Evolutionary conservation across 2,797 vertebrate genomes (phyloP).

Genomic region (Adelosebastes latens): DNA sequence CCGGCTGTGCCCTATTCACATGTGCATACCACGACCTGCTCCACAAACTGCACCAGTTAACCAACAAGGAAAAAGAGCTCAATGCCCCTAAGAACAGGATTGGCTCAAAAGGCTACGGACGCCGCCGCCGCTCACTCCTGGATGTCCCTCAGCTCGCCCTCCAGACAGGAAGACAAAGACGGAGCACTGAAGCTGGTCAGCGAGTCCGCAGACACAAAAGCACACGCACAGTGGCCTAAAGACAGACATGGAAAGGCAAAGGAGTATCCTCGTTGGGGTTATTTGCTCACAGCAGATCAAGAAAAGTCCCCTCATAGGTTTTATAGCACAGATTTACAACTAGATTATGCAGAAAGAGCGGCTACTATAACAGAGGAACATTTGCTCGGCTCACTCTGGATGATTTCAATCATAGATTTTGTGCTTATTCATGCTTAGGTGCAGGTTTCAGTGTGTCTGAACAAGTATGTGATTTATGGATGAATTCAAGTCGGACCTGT

Average conservation of each 20-base stretch:
- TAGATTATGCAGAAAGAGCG: not conserved
- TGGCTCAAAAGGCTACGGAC: constrained; percentile 85
- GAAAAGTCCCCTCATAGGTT: constrained; percentile 42
- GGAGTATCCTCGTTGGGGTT: constrained; percentile 8
- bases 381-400: constrained; percentile 23
- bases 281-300: constrained; percentile 36
- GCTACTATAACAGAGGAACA: constrained; percentile 27
- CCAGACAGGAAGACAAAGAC: constrained; percentile 23
- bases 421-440: constrained; percentile 12
- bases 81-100: constrained; percentile 83
- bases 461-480: constrained; percentile 36
- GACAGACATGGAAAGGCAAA: constrained; percentile 1
- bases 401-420: constrained; percentile 19
- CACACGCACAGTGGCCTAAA: constrained; percentile 13
- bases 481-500: constrained; percentile 52
- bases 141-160: constrained; percentile 17
- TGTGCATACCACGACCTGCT: constrained; percentile 87
- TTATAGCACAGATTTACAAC: constrained; percentile 27
- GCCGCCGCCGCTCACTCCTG: constrained; percentile 80
- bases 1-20: constrained; percentile 86
- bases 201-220: constrained; percentile 20
- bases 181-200: constrained; percentile 30
- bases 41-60: constrained; percentile 80
- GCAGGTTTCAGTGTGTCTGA: constrained; percentile 28
- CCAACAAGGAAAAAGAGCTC: constrained; percentile 73